Percentiles rank a stretch among this genome's conserved stretches.
Conservation (phyloP, 2,888 invertebrate species). For the Nipponacmea schrenckii region DNA sequence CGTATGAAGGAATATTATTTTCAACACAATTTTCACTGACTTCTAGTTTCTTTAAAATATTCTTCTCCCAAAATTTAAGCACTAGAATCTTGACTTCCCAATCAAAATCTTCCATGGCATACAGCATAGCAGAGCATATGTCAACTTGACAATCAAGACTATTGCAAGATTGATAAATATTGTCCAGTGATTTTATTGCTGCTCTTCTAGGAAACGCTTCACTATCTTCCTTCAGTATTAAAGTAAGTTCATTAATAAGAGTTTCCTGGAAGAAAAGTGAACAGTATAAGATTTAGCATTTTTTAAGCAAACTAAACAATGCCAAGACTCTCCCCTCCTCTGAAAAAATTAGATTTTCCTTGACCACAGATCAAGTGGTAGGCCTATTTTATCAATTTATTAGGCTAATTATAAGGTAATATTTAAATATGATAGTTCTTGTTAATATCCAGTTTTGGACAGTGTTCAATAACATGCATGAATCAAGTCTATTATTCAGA, state of each 20-base stretch:
- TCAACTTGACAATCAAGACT: slow-evolving; percentile 1
- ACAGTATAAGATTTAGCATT: background rate
- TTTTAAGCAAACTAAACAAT: too few species aligned
- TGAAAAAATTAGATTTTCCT: too few species aligned
- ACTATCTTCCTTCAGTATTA: slow-evolving; percentile 40
- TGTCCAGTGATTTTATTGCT: slow-evolving; percentile 37
- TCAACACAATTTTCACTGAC: background rate
- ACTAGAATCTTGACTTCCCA: slow-evolving; percentile 55
- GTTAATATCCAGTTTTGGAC: too few species aligned
- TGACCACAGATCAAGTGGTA: too few species aligned
- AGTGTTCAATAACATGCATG: too few species aligned
- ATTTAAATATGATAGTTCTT: too few species aligned
- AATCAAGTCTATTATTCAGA: too few species aligned
- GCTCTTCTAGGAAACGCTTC: slow-evolving; percentile 54
- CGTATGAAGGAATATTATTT: background rate
- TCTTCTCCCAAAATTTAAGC: slow-evolving; percentile 39
- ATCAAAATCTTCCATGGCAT: slow-evolving; percentile 49
- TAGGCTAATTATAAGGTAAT: too few species aligned
- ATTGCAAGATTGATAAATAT: slow-evolving; percentile 11
- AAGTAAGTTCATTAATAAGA: slow-evolving; percentile 31
- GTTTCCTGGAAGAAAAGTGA: slow-evolving; percentile 31
- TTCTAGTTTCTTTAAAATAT: background rate
- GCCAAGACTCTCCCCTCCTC: too few species aligned
- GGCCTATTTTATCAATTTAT: too few species aligned
- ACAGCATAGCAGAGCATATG: slow-evolving; percentile 16